Conservation (phyloP, 2,113 vertebrate species). For the Mystacornis crossleyi region DNA sequence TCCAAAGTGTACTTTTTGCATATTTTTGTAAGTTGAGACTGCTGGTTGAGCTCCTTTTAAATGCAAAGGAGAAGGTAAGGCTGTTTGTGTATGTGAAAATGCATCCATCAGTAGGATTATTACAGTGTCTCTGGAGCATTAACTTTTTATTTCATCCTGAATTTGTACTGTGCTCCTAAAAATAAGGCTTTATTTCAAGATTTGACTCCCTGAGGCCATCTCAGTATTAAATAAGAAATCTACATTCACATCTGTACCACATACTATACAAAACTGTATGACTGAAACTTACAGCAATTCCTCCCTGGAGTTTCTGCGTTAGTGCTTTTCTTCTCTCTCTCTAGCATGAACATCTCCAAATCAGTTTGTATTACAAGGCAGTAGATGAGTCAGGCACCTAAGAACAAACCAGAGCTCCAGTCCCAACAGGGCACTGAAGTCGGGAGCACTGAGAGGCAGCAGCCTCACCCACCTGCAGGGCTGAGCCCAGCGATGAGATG, state of each 20-base stretch:
- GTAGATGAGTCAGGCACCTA: not conserved
- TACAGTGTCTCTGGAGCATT: not conserved
- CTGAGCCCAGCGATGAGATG: not conserved
- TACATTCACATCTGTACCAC: not conserved
- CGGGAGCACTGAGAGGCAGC: not conserved
- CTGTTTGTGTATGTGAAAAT: not conserved
- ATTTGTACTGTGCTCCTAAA: not conserved
- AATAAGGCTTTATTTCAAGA: not conserved
- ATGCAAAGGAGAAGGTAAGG: not conserved
- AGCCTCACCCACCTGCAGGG: not conserved
- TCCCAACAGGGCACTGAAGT: rapidly evolving
- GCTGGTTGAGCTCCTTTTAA: not conserved
- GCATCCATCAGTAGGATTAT: not conserved
- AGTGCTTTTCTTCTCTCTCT: not conserved
- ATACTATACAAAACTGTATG: not conserved
- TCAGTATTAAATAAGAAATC: not conserved
- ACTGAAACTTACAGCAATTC: not conserved
- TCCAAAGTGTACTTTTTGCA: not conserved
- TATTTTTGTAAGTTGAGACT: not conserved
- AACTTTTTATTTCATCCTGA: not conserved
- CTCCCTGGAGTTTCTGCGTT: not conserved
- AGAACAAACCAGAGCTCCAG: not conserved
- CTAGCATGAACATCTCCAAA: not conserved
- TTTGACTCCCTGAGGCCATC: not conserved
- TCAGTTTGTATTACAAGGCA: not conserved